Evolutionary conservation across 2,888 invertebrate species (phyloP), one percentile per base, ranked within the genome.

Genomic region (Sinhomidia bicolor): DNA sequence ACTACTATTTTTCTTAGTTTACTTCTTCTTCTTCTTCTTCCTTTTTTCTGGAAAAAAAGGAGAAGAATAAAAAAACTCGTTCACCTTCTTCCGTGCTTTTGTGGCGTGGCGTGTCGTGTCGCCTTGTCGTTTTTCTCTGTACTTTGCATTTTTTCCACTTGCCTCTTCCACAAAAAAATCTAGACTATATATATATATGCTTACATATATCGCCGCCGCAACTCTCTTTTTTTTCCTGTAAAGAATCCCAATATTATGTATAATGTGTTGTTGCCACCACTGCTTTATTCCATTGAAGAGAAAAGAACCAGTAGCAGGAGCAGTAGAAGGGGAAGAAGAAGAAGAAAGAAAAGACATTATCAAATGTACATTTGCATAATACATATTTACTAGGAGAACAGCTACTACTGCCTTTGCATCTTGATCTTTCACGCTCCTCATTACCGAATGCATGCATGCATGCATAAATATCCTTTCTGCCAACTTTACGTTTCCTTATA

Each of bases 1-100:
- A 60, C 80, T 65, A 78, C 54, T 23, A 32, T 78, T 47, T 51
- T n/a, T n/a, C n/a, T n/a, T n/a, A n/a, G n/a, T 29, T 32, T 51
- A 14, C 41, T 81, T 62, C 47, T 62, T 36, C n/a, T 17, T 44
- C n/a, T 51, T 32, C 60, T 65, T 47, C 32, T 68, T 4, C 32
- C 51, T 23, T 32, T 23, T 44, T 65, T 26, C 51, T 51, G 1
- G 51, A 47, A 44, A 23, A 1, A 23, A 6, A 6, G 44, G 12
- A 44, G 9, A 44, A 4, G 17, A n/a, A 10, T 17, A 80, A 57
- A 82, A 44, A 71, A 71, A 65, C 85, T 78, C 76, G 65, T 79
- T 79, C 85, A 85, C 85, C 68, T 85, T 76, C 54, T 54, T 85
- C 85, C 23, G 7, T 23, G 26, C n/a, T 26, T 60, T 1, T 60